These are phyloP conservation scores for Copidosoma aretas DNA, from an alignment of 2,888 invertebrate species.

Conservation along the genomic window DNA sequence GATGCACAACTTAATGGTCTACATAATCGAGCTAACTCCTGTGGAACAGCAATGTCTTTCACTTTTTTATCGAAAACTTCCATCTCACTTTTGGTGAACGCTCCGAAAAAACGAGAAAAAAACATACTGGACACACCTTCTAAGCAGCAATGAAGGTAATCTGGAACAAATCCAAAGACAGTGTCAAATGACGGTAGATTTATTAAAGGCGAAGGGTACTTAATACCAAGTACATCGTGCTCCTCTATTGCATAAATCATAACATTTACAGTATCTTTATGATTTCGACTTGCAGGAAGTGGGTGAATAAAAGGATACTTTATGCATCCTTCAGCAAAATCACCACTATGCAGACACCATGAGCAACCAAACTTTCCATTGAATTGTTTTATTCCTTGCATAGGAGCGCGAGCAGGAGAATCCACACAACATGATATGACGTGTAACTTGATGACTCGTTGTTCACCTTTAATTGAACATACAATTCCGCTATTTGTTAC, in stretches of 20 bases:
- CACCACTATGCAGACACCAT: constrained; percentile 17
- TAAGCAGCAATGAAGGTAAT: too few species aligned
- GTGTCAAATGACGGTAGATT: too few species aligned
- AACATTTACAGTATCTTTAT: neutral
- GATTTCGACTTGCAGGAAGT: neutral
- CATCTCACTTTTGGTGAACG: too few species aligned
- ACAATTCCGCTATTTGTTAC: neutral
- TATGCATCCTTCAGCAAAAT: neutral
- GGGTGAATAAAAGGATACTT: neutral
- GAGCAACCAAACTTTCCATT: neutral
- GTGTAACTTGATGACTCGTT: neutral
- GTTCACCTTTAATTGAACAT: constrained; percentile 6
- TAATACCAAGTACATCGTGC: too few species aligned
- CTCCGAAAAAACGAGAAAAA: too few species aligned
- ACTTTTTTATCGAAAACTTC: neutral
- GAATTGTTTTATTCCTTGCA: too few species aligned
- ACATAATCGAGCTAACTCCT: constrained; percentile 13
- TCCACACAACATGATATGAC: constrained; percentile 8
- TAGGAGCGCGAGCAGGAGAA: neutral
- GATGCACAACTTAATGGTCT: neutral
- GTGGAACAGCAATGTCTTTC: constrained; percentile 1
- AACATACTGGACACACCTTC: too few species aligned
- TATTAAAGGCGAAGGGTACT: too few species aligned
- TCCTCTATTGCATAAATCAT: too few species aligned
- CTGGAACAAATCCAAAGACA: too few species aligned